phyloP scores from a whole-genome alignment of 1,140 invertebrate genomes.

The Leptinotarsa defecta region DNA sequence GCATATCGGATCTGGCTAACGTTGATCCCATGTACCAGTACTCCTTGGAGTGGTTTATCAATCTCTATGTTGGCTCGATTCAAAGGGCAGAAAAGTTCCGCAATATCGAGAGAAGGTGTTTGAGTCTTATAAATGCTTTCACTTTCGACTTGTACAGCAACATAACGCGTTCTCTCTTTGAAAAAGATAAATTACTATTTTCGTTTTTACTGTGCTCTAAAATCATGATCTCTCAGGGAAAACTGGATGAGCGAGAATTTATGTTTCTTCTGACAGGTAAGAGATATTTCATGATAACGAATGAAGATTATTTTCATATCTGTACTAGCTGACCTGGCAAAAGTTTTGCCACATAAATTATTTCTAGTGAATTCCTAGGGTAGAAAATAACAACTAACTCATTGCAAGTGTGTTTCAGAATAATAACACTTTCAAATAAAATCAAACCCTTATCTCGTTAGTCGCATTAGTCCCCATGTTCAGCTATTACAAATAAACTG shows the following conservation, averaged over 20 bases:
- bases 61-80: constrained; percentile 86
- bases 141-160: constrained; percentile 89
- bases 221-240: constrained; percentile 69
- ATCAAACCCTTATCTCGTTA: no score
- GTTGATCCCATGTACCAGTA: constrained; percentile 97
- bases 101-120: constrained; percentile 72
- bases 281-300: no score
- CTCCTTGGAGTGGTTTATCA: constrained; percentile 91
- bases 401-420: no score
- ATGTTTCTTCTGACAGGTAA: constrained; percentile 77
- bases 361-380: no score
- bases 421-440: no score
- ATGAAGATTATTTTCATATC: no score
- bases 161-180: constrained; percentile 85
- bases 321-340: no score
- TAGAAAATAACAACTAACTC: no score
- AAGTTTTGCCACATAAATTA: no score
- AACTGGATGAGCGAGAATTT: constrained; percentile 75
- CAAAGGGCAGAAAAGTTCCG: constrained; percentile 85
- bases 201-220: constrained; percentile 87
- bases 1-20: constrained; percentile 87
- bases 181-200: constrained; percentile 93
- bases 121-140: constrained; percentile 80
- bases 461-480: no score
- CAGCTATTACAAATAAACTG: no score